These are phyloP conservation scores for Protosalanx chinensis DNA, from an alignment of 2,797 vertebrate genomes.

Conservation along the genomic window DNA sequence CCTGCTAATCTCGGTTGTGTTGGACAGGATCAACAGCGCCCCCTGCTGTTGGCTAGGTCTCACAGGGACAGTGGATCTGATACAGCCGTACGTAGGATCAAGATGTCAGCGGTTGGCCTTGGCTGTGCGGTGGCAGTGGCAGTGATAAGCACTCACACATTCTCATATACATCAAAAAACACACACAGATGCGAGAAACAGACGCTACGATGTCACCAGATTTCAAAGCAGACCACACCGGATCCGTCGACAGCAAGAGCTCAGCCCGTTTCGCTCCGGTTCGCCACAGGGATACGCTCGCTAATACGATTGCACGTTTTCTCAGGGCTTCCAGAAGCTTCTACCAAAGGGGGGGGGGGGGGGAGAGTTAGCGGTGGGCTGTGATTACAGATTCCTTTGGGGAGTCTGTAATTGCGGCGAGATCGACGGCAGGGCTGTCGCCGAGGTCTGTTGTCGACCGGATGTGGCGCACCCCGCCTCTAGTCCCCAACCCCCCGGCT, in stretches of 20 bases:
- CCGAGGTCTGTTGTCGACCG: constrained; percentile 34
- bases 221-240: constrained; percentile 29
- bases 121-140: not conserved
- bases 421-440: constrained; percentile 33
- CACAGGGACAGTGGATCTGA: no score
- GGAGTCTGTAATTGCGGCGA: constrained; percentile 55
- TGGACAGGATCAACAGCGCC: constrained; percentile 60
- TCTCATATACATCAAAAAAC: not conserved
- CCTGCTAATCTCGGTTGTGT: no score
- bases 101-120: not conserved
- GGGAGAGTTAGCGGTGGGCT: constrained; percentile 22
- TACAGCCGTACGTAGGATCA: no score
- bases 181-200: constrained; percentile 28
- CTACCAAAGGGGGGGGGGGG: constrained; percentile 9
- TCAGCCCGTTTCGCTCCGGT: constrained; percentile 29
- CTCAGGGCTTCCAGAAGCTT: constrained; percentile 31
- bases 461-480: constrained; percentile 33
- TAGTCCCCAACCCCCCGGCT: not conserved
- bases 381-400: constrained; percentile 34
- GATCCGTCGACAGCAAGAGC: constrained; percentile 28
- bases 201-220: constrained; percentile 29
- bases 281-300: constrained; percentile 18
- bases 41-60: constrained; percentile 56
- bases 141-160: not conserved
- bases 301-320: constrained; percentile 12